Evolutionary conservation across 1,140 invertebrate genomes (phyloP).

Genomic region (Aphelenchoides avenae): DNA sequence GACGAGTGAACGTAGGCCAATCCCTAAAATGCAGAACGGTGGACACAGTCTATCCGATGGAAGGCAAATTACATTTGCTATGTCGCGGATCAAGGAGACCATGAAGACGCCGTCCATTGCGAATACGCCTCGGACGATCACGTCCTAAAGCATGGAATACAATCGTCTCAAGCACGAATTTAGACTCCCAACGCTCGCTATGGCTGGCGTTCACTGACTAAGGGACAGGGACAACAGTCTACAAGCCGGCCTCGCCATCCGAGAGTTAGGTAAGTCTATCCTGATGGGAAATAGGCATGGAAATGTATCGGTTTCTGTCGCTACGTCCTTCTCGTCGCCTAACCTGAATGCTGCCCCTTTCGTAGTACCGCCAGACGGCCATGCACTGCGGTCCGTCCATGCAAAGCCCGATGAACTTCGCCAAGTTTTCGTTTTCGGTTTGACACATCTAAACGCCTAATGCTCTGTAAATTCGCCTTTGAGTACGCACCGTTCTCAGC

Average conservation of each 20-base stretch:
- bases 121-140: constrained; percentile 16
- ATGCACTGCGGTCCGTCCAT: constrained; percentile 12
- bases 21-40: neutral
- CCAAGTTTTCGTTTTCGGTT: constrained; percentile 26
- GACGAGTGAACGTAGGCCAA: constrained; percentile 70
- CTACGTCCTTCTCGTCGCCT: no score
- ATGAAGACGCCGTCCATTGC: constrained; percentile 28
- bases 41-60: no score
- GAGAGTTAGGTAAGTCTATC: no score
- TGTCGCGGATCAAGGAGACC: constrained; percentile 22
- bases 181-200: no score
- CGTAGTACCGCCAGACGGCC: constrained; percentile 25
- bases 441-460: constrained; percentile 18
- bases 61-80: constrained; percentile 27
- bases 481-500: constrained; percentile 14
- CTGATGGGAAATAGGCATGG: no score
- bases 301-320: no score
- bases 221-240: no score
- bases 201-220: no score
- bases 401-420: constrained; percentile 17
- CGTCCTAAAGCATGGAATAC: no score
- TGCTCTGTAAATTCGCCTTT: no score
- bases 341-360: constrained; percentile 22
- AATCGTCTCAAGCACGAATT: no score
- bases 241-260: no score